Percentiles rank a stretch among this genome's conserved stretches.
These are phyloP conservation scores for Acronicta psi DNA, from an alignment of 2,888 invertebrate species.

Conservation along the genomic window DNA sequence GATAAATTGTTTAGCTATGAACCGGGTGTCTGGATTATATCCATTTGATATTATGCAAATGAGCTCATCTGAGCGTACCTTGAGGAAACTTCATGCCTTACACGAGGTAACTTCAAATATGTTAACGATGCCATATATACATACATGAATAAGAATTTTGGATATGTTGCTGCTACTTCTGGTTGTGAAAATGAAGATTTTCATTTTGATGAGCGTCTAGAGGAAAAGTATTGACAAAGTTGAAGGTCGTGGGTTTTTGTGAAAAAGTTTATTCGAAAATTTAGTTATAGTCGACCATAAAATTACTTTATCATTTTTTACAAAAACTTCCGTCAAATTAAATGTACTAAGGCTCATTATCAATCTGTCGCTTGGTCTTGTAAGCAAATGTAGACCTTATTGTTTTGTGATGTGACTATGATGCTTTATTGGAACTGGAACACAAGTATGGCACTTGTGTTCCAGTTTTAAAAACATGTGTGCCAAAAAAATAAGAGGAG, in stretches of 20 bases:
- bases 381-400: too few relatives aligned
- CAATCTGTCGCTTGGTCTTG: too few relatives aligned
- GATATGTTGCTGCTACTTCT: slow-evolving; percentile 38
- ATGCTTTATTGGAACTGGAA: too few relatives aligned
- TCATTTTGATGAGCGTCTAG: slow-evolving; percentile 42
- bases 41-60: slow-evolving; percentile 54
- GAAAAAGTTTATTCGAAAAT: too few relatives aligned
- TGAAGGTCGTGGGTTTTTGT: slow-evolving; percentile 6
- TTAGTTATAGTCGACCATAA: too few relatives aligned
- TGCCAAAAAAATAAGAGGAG: too few relatives aligned
- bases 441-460: too few relatives aligned
- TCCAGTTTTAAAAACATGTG: too few relatives aligned
- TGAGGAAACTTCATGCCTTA: slow-evolving; percentile 36
- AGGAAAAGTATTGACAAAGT: slow-evolving; percentile 4
- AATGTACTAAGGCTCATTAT: too few relatives aligned
- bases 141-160: slow-evolving; percentile 50
- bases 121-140: slow-evolving; percentile 53
- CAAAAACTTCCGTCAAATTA: too few relatives aligned
- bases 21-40: slow-evolving; percentile 41
- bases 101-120: slow-evolving; percentile 50
- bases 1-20: slow-evolving; percentile 48
- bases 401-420: too few relatives aligned
- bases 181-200: slow-evolving; percentile 32
- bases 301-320: too few relatives aligned
- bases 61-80: slow-evolving; percentile 37